These are phyloP conservation scores for Apamea epomidion DNA, from an alignment of 2,888 invertebrate genomes.

Conservation along the genomic window DNA sequence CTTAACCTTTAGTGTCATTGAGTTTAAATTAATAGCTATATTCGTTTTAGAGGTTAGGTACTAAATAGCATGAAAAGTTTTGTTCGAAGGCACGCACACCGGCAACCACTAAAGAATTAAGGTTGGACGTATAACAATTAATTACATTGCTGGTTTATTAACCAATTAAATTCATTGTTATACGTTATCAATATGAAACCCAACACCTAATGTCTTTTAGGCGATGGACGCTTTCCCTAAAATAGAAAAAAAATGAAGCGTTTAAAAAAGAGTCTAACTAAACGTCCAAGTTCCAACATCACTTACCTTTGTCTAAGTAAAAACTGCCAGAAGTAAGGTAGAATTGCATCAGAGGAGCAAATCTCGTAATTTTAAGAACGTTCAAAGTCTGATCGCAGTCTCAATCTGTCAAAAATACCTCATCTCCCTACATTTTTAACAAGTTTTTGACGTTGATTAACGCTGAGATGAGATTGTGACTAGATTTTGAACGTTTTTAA, in stretches of 20 bases:
- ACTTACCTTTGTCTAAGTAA: background rate
- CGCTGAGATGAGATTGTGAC: background rate
- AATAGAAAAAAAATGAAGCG: background rate
- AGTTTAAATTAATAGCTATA: conserved; percentile 31
- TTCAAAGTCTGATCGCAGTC: background rate
- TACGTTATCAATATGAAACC: conserved; percentile 1
- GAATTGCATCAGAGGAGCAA: background rate
- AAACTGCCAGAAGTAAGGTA: background rate
- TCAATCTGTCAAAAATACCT: background rate
- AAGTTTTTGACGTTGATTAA: too few relatives aligned
- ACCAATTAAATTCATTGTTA: background rate
- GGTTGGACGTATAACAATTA: too few relatives aligned
- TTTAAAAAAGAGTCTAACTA: background rate
- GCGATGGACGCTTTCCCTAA: background rate
- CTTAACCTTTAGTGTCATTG: conserved; percentile 41
- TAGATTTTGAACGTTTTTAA: background rate
- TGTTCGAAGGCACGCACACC: conserved; percentile 29
- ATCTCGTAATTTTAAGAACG: background rate
- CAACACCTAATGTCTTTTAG: background rate
- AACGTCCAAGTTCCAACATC: background rate
- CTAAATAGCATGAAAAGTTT: conserved; percentile 28
- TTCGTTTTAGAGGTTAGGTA: conserved; percentile 42
- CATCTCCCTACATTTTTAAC: background rate
- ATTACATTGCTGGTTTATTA: background rate
- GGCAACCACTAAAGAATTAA: background rate